These are phyloP conservation scores for Panagrolaimus sp. DNA, from an alignment of 1,140 invertebrate species.

Conservation along the genomic window DNA sequence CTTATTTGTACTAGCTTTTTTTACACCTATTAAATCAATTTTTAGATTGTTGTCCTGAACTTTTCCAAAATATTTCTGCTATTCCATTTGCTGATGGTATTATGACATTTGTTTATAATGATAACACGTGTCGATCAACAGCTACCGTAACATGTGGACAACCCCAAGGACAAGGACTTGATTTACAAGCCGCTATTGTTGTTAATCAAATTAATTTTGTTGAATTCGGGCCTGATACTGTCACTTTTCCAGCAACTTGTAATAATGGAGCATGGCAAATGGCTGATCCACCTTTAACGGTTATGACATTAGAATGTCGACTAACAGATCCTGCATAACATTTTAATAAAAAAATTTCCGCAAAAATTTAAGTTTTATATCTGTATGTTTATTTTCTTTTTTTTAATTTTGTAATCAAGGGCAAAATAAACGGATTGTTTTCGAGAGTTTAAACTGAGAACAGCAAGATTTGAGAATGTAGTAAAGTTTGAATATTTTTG, in stretches of 20 bases:
- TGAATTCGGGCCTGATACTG: neutral
- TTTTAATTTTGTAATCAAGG: conserved; percentile 1
- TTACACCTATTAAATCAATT: neutral
- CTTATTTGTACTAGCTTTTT: neutral
- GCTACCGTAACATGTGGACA: neutral
- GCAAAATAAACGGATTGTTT: conserved; percentile 3
- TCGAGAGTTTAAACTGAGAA: neutral
- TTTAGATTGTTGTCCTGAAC: neutral
- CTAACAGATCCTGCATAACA: no score
- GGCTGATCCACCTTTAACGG: neutral
- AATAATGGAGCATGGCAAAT: conserved; percentile 3
- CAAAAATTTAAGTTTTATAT: neutral
- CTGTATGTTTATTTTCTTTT: neutral
- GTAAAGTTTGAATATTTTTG: neutral
- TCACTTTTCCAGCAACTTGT: neutral
- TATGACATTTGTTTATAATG: neutral
- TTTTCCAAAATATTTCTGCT: neutral
- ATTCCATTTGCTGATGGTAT: neutral
- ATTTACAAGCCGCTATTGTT: neutral
- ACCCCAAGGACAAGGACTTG: neutral
- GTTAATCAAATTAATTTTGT: neutral
- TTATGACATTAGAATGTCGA: neutral
- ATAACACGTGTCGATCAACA: neutral
- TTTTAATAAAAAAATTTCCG: no score
- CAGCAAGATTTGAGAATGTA: neutral